Evolutionary conservation across 1,140 invertebrate species (phyloP).

Genomic region (Neotoxoptera formosana): DNA sequence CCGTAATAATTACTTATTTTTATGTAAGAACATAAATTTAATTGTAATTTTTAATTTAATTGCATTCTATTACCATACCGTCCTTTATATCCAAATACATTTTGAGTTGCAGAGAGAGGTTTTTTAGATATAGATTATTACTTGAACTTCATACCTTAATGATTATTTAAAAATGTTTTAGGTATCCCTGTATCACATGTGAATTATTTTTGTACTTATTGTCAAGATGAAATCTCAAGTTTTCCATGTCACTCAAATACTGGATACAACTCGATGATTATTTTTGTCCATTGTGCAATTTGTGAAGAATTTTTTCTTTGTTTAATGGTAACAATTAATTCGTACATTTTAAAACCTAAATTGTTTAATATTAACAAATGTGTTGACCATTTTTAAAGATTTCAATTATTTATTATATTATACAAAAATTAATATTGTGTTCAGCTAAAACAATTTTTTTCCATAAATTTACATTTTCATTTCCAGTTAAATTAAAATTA

Average conservation of each 20-base stretch:
- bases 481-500: too few relatives aligned
- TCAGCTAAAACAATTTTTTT: not conserved
- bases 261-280: constrained; percentile 33
- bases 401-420: not conserved
- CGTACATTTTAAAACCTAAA: not conserved
- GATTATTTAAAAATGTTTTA: not conserved
- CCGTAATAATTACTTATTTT: too few relatives aligned
- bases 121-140: not conserved
- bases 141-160: not conserved
- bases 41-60: not conserved
- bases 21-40: too few relatives aligned
- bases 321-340: constrained; percentile 34
- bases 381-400: not conserved
- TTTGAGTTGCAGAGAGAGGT: not conserved
- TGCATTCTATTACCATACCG: not conserved
- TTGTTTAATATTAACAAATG: not conserved
- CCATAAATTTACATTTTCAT: too few relatives aligned
- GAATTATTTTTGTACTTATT: constrained; percentile 38
- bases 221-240: constrained; percentile 45
- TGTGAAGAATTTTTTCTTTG: constrained; percentile 35
- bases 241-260: not conserved
- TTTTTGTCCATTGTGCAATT: constrained; percentile 17
- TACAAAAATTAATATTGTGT: not conserved
- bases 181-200: not conserved
- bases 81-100: not conserved